phyloP scores from a whole-genome alignment of 2,797 vertebrate species.

The Artibeus jamaicensis region DNA sequence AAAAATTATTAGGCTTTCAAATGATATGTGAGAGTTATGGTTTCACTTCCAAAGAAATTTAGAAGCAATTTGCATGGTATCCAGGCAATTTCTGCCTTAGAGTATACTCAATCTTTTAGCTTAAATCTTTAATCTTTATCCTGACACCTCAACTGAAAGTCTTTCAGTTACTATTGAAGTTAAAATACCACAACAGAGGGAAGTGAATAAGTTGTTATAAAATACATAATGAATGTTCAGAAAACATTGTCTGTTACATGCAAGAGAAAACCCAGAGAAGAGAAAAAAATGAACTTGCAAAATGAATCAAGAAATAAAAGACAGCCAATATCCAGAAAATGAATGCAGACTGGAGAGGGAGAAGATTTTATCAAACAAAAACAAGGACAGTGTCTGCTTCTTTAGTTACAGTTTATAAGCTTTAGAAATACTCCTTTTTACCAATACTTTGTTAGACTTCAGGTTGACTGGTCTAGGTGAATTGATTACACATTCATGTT shows the following conservation, averaged over 20 bases:
- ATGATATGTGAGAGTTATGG: conserved; percentile 30
- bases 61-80: conserved; percentile 43
- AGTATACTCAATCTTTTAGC: conserved; percentile 67
- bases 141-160: conserved; percentile 65
- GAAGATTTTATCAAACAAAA: conserved; percentile 21
- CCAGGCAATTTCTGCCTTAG: conserved; percentile 47
- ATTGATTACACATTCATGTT: conserved; percentile 14
- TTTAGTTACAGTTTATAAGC: background rate
- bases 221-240: conserved; percentile 43
- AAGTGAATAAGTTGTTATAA: conserved; percentile 46
- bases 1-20: conserved; percentile 49
- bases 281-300: conserved; percentile 27
- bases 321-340: background rate
- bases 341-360: background rate
- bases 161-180: conserved; percentile 55
- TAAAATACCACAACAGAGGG: conserved; percentile 34
- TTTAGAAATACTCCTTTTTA: conserved; percentile 24
- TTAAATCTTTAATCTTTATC: conserved; percentile 2
- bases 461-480: conserved; percentile 5
- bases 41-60: conserved; percentile 48
- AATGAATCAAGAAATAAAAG: conserved; percentile 48
- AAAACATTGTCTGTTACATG: background rate
- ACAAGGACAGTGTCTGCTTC: conserved; percentile 38
- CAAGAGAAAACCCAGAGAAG: conserved; percentile 18
- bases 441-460: conserved; percentile 34